Base-by-base conservation (phyloP, 2,113 vertebrate genomes). In the Pomatorhinus ruficollis region DNA sequence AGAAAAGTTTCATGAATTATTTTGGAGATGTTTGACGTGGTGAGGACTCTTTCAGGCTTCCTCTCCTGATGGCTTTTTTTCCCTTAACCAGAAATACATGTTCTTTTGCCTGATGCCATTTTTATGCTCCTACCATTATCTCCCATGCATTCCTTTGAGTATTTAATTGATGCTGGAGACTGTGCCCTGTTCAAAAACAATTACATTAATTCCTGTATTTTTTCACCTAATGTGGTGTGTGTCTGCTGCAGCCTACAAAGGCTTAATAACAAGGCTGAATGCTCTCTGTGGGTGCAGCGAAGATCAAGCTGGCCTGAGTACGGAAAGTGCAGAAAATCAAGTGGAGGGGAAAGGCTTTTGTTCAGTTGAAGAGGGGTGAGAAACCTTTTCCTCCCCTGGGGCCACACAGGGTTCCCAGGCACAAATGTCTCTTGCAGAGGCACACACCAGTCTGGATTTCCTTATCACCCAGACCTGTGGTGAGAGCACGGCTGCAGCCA, bases 221-320 rank as follows among this genome's bases (percentile, higher is more conserved):
- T 92, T 92, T 54, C 77, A 54, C 16, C 3, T 79, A 79, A 88
- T 47, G 65, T 1, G 6, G 3, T 96, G 37, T 82, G 56, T 83
- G 89, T 94, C 87, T 91, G 77, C 76, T 89, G 59, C 59, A 77
- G 50, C 50, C 72, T 95, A 57, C 87, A 70, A 66, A 92, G 89
- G n/a, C 47, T 93, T 83, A 95, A 89, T 89, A 50, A 79, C 40
- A 33, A 25, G 33, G 59, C 74, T 91, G 69, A 91, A 83, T 49
- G 56, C 22, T 82, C 31, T n/a, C 4, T 79, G 87, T 75, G 84
- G 60, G 91, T 52, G 74, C 76, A 45, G 52, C 11, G 50, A 50
- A 69, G 23, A 84, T 87, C 50, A 75, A 44, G 45, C 44, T 78
- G 69, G 39, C 33, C 35, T 75, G 69, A 64, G 37, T 12, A 60